Conservation (phyloP, 2,797 vertebrate genomes). For the Argyrosomus regius region DNA sequence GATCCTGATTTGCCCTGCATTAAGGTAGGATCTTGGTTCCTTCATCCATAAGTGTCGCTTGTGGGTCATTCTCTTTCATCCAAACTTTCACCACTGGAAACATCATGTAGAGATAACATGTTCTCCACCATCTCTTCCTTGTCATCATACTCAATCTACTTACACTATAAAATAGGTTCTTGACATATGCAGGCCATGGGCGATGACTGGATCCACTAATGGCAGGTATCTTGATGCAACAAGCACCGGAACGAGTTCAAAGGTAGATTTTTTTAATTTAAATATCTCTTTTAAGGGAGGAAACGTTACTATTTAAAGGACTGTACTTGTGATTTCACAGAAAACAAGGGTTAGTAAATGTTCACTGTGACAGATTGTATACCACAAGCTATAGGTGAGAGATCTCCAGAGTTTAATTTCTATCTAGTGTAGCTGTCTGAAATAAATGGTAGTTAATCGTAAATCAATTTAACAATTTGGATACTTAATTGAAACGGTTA, state of each 20-base stretch:
- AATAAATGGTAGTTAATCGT: not conserved
- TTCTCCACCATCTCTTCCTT: not conserved
- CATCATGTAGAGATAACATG: not conserved
- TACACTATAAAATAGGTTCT: not conserved
- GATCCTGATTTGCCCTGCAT: not conserved
- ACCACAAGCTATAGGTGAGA: not conserved
- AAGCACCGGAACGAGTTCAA: not conserved
- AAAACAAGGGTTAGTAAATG: not conserved
- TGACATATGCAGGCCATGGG: not conserved
- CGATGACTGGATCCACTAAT: not conserved
- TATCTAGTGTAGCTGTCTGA: not conserved
- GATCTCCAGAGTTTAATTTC: not conserved
- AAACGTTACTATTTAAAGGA: not conserved
- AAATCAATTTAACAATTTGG: not conserved
- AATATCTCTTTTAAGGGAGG: not conserved
- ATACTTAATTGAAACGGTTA: not conserved
- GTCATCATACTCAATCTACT: too few species aligned
- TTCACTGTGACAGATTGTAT: not conserved
- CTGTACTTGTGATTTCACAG: not conserved
- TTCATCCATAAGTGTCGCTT: too few species aligned
- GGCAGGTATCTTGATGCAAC: not conserved
- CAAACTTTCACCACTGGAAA: not conserved
- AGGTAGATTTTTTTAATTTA: not conserved
- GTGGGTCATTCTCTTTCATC: not conserved
- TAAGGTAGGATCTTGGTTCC: too few species aligned